Evolutionary conservation across 1,140 invertebrate genomes (phyloP), one percentile per base, ranked within the genome.

Genomic region (Drosophila seguyi): DNA sequence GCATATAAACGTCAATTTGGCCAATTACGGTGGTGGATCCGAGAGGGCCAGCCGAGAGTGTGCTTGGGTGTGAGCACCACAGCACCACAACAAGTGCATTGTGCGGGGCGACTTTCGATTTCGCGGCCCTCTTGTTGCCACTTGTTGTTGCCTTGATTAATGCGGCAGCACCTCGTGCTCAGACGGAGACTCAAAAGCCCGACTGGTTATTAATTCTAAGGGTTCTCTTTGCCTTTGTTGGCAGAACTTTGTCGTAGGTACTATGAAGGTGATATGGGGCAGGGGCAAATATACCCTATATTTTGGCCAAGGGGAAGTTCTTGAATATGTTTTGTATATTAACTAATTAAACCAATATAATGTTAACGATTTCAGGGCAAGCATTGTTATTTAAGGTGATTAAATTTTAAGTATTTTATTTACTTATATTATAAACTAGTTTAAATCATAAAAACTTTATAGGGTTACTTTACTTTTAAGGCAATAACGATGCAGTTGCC

Each of bases 1-100:
- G 80, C 80, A 80, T 82, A 87, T 88, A 88, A 87, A 87, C 84
- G 77, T 88, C 84, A 90, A 88, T 88, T 88, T 88, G 84, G 85
- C 84, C 84, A 88, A 88, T 88, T 88, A 88, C 79, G 76, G 62
- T 72, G 76, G 56, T 74, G 71, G 66, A 62, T 60, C 66, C 62
- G 55, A 27, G 45, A 27, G 45, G 25, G 66, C 79, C 52, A 65
- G 6, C 31, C 27, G 18, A 29, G 27, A 29, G 36, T 31, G 27
- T 47, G 42, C 20, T 16, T 20, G 36, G 55, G 65, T 55, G 60
- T 55, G 47, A 36, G 66, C 6, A 11, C 14, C 22, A 44, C 41
- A 66, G 36, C 41, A 62, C 52, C 57, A 74, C 76, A 71, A 74
- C 84, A 88, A 88, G 84, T 88, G 84, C 77, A 80, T 50, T 59